A percentile compares a stretch with the other conserved stretches of the same genome.
phyloP scores from a whole-genome alignment of 1,140 invertebrate genomes.

The Caerostris extrusa region DNA sequence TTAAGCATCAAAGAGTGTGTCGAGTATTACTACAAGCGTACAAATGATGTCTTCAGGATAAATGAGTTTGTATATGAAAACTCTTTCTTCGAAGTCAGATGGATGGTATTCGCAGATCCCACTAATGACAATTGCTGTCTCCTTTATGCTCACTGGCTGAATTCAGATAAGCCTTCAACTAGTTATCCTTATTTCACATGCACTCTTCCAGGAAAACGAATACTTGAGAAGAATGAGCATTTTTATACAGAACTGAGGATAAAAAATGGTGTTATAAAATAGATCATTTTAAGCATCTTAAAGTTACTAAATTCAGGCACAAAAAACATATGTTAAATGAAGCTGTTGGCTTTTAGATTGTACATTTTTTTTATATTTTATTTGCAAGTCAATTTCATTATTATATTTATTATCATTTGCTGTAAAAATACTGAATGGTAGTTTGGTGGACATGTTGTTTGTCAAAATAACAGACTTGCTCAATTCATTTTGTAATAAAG shows the following conservation, averaged over 20 bases:
- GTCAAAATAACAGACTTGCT: not conserved
- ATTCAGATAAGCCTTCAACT: not conserved
- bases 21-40: not conserved
- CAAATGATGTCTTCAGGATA: not conserved
- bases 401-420: not conserved
- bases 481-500: not conserved
- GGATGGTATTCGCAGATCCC: conserved; percentile 14
- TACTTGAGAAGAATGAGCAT: conserved; percentile 13
- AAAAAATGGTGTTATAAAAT: not conserved
- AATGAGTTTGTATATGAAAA: not conserved
- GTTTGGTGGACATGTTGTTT: not conserved
- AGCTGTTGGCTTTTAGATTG: not conserved
- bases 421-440: too few species aligned
- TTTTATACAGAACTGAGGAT: not conserved
- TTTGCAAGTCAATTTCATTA: not conserved
- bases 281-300: not conserved
- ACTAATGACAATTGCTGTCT: conserved; percentile 16
- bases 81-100: not conserved
- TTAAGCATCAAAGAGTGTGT: not conserved
- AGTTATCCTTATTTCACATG: not conserved
- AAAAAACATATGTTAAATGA: not conserved
- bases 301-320: not conserved
- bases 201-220: not conserved
- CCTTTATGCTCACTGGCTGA: conserved; percentile 43
- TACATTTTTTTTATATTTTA: not conserved